Evolutionary conservation across 2,797 vertebrate genomes (phyloP).

Genomic region (Oryzias dopingdopingensis): DNA sequence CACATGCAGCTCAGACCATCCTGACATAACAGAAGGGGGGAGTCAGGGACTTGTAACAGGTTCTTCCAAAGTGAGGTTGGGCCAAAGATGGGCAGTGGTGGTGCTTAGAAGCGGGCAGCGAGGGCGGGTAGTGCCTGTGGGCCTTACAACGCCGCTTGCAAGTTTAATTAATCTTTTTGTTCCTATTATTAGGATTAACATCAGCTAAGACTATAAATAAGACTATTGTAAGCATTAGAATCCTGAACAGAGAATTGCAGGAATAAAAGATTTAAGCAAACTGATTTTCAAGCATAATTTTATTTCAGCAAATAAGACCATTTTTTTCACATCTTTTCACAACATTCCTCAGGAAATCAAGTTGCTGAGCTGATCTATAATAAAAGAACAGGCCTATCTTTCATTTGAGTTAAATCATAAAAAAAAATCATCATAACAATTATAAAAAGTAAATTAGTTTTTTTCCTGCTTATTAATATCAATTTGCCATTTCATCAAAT

Average conservation of each 20-base stretch:
- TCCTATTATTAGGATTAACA: too few species aligned
- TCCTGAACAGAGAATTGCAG: background rate
- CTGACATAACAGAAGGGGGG: too few species aligned
- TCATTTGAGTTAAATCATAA: slow-evolving; percentile 9
- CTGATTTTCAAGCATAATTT: slow-evolving; percentile 50
- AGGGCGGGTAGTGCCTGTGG: too few species aligned
- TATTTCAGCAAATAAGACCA: slow-evolving; percentile 62
- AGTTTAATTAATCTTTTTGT: too few species aligned
- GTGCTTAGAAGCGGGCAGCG: too few species aligned
- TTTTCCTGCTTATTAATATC: slow-evolving; percentile 7
- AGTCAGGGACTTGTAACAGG: too few species aligned
- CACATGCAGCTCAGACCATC: too few species aligned
- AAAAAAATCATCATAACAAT: slow-evolving; percentile 18
- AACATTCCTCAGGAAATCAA: slow-evolving; percentile 34
- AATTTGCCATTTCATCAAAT: slow-evolving; percentile 7
- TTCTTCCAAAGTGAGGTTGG: too few species aligned
- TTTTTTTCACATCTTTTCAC: slow-evolving; percentile 20
- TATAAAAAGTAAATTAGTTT: slow-evolving; percentile 16
- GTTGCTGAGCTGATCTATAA: slow-evolving; percentile 13
- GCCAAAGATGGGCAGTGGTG: too few species aligned
- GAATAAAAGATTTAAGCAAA: background rate
- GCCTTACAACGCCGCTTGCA: too few species aligned
- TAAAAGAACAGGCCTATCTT: slow-evolving; percentile 8
- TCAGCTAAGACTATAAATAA: too few species aligned
- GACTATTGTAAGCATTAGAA: too few species aligned